These are phyloP conservation scores for Lateolabrax maculatus DNA, from an alignment of 2,797 vertebrate species.

Conservation along the genomic window DNA sequence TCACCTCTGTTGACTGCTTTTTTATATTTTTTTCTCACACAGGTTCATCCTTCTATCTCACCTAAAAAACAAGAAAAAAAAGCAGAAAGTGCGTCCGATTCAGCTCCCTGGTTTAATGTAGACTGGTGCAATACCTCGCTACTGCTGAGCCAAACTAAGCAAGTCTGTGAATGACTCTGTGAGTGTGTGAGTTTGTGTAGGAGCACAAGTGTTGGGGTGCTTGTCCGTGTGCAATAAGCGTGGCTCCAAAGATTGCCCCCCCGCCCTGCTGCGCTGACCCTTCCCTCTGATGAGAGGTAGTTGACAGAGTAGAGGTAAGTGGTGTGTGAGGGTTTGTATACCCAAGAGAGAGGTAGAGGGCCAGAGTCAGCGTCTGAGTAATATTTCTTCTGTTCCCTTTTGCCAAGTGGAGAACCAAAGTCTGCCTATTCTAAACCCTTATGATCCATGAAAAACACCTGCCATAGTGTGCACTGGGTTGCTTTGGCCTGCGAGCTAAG, in stretches of 20 bases:
- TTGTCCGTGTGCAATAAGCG: not conserved
- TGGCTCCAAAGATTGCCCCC: conserved; percentile 25
- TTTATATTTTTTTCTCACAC: conserved; percentile 20
- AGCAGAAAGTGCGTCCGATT: conserved; percentile 4
- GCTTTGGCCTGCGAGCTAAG: conserved; percentile 9
- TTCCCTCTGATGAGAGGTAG: conserved; percentile 48
- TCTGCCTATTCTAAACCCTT: conserved; percentile 25
- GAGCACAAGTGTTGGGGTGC: not conserved
- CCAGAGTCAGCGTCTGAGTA: conserved; percentile 28
- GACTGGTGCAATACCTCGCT: conserved; percentile 8
- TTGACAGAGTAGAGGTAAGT: conserved; percentile 41
- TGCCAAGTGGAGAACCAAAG: conserved; percentile 29
- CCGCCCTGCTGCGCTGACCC: conserved; percentile 44
- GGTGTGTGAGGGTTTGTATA: conserved; percentile 51
- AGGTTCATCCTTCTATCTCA: conserved; percentile 23
- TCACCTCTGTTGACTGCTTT: conserved; percentile 21
- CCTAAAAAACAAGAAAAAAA: not conserved
- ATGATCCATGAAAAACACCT: conserved; percentile 55
- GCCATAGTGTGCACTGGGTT: conserved; percentile 20
- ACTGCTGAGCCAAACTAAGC: conserved; percentile 13
- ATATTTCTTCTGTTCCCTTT: conserved; percentile 29
- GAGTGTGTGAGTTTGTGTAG: not conserved
- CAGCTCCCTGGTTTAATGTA: not conserved
- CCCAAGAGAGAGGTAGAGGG: conserved; percentile 43
- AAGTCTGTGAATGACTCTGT: not conserved